These are phyloP conservation scores for Cosmia trapezina DNA, from an alignment of 2,888 invertebrate species.

Conservation along the genomic window DNA sequence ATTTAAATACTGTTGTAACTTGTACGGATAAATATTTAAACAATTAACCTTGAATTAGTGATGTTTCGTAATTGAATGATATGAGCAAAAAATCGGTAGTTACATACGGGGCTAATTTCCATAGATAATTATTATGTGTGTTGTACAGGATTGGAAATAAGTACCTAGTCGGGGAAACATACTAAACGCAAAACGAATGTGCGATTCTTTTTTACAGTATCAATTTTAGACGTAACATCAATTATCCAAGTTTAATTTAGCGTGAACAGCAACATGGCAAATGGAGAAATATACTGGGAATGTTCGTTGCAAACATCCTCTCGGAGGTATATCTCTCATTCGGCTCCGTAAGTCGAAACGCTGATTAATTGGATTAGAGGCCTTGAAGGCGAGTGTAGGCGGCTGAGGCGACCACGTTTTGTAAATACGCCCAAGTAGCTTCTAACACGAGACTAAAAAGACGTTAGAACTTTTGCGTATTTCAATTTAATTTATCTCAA, in stretches of 20 bases:
- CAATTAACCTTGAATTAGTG: conserved; percentile 60
- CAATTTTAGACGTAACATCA: conserved; percentile 48
- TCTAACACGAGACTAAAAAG: conserved; percentile 47
- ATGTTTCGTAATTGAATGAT: conserved; percentile 48
- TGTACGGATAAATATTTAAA: conserved; percentile 44
- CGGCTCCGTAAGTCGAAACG: conserved; percentile 70
- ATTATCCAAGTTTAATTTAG: conserved; percentile 58
- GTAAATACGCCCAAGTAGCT: conserved; percentile 68
- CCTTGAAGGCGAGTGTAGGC: conserved; percentile 80
- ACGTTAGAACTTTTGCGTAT: conserved; percentile 47
- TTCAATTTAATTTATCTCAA: conserved; percentile 23
- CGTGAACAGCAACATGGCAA: conserved; percentile 55
- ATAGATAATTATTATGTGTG: conserved; percentile 50
- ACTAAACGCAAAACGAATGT: conserved; percentile 44
- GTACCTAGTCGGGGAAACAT: conserved; percentile 27
- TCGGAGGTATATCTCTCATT: conserved; percentile 67
- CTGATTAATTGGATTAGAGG: conserved; percentile 75
- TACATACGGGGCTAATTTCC: conserved; percentile 46
- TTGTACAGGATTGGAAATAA: conserved; percentile 22
- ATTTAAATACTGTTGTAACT: conserved; percentile 10
- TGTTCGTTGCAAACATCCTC: conserved; percentile 61
- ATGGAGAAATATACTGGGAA: conserved; percentile 53
- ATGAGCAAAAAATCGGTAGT: conserved; percentile 46
- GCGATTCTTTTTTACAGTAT: conserved; percentile 43
- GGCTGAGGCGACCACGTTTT: conserved; percentile 77